A percentile compares a stretch with the other conserved stretches of the same genome.
Evolutionary conservation across 2,797 vertebrate genomes (phyloP).

Genomic region (Chelon labrosus): DNA sequence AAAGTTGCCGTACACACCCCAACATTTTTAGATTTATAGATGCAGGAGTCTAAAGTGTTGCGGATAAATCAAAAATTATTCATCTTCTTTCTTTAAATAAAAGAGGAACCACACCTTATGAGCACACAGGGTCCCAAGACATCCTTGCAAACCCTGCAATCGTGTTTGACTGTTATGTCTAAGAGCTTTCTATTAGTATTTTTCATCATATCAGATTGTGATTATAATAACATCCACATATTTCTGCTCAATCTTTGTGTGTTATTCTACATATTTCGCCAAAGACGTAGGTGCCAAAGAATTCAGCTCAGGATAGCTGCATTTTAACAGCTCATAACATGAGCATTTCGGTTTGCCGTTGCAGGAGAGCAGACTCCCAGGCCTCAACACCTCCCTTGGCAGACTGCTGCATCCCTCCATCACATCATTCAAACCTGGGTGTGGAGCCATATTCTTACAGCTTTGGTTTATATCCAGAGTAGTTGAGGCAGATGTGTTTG

Average conservation of each 20-base stretch:
- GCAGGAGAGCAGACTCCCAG: not conserved
- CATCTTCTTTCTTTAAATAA: slow-evolving; percentile 21
- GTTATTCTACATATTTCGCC: not conserved
- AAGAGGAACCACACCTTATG: slow-evolving; percentile 13
- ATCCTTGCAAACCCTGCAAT: too few relatives aligned
- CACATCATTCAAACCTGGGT: slow-evolving; percentile 23
- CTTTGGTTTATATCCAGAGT: slow-evolving; percentile 44
- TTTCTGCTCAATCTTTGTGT: not conserved
- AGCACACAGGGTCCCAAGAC: slow-evolving; percentile 3
- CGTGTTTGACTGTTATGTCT: not conserved
- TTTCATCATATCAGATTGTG: slow-evolving; percentile 11
- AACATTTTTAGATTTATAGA: slow-evolving; percentile 35
- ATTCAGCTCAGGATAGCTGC: not conserved
- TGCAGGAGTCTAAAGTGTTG: not conserved
- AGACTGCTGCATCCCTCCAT: slow-evolving; percentile 6
- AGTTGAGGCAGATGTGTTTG: slow-evolving; percentile 62
- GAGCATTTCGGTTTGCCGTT: not conserved
- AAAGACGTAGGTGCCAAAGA: slow-evolving; percentile 1
- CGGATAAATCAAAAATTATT: slow-evolving; percentile 26
- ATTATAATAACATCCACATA: not conserved
- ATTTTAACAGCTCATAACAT: not conserved
- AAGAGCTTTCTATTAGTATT: not conserved
- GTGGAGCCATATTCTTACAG: slow-evolving; percentile 38
- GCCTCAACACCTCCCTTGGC: slow-evolving; percentile 15
- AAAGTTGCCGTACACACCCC: slow-evolving; percentile 15